A percentile compares a stretch with the other conserved stretches of the same genome.
These are phyloP conservation scores for Sebastes trivittatus DNA, from an alignment of 2,797 vertebrate species.

Conservation along the genomic window DNA sequence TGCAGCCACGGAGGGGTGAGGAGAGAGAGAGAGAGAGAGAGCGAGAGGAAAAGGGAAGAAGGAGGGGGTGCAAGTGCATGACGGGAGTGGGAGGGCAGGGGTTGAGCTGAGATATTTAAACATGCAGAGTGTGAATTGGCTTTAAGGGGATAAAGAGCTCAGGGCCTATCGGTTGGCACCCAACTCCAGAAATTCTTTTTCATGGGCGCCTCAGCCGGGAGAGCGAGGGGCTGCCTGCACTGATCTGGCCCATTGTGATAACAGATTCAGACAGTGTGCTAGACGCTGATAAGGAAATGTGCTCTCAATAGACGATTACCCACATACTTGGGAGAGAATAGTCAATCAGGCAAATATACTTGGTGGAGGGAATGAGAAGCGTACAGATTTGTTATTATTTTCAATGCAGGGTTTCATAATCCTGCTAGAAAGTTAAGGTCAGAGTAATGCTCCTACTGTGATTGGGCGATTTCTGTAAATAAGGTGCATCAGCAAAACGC, in stretches of 20 bases:
- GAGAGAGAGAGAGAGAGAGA: not conserved
- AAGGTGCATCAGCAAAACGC: constrained; percentile 59
- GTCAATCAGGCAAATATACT: constrained; percentile 81
- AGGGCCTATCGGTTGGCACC: constrained; percentile 86
- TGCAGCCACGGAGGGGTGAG: constrained; percentile 37
- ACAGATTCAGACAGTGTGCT: constrained; percentile 90
- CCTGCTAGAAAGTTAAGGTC: constrained; percentile 61
- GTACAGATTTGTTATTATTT: constrained; percentile 76
- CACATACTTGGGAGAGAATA: constrained; percentile 82
- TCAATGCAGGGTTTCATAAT: constrained; percentile 61
- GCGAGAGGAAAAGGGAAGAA: constrained; percentile 1
- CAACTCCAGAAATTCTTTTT: constrained; percentile 88
- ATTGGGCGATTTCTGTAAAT: constrained; percentile 52
- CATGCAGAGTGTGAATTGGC: constrained; percentile 91
- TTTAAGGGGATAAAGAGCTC: constrained; percentile 89
- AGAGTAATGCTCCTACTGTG: constrained; percentile 38
- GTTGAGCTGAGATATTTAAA: constrained; percentile 81
- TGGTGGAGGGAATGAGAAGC: constrained; percentile 68
- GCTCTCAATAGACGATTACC: constrained; percentile 86
- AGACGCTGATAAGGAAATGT: constrained; percentile 90
- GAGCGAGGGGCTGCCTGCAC: constrained; percentile 83
- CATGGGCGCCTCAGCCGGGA: constrained; percentile 85
- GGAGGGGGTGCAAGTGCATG: constrained; percentile 52
- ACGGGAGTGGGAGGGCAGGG: constrained; percentile 77
- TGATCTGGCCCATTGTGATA: constrained; percentile 92